These are phyloP conservation scores for Vulpes lagopus DNA, from an alignment of 2,113 vertebrate genomes.

Conservation along the genomic window DNA sequence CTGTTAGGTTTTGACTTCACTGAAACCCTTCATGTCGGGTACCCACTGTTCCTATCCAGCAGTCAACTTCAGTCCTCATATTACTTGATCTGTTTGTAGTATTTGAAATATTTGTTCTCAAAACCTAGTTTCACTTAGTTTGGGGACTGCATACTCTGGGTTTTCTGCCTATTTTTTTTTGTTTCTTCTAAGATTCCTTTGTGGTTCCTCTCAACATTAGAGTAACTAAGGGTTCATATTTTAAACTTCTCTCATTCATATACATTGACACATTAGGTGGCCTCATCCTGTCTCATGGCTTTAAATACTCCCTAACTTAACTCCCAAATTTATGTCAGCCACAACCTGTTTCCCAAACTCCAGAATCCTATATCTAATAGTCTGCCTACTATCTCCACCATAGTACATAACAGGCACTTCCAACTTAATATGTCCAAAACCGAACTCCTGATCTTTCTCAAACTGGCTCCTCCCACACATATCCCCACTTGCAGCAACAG, in stretches of 20 bases:
- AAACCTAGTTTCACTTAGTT: not conserved
- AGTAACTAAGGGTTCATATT: not conserved
- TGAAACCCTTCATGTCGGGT: not conserved
- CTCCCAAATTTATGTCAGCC: not conserved
- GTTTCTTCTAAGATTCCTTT: not conserved
- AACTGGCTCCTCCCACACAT: not conserved
- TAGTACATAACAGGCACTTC: not conserved
- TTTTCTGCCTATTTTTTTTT: not conserved
- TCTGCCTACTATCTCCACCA: not conserved
- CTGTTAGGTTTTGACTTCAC: not conserved
- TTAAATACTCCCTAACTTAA: constrained; percentile 1
- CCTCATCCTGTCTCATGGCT: not conserved
- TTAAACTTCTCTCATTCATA: constrained; percentile 20
- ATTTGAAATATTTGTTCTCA: constrained; percentile 1
- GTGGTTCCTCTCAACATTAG: not conserved
- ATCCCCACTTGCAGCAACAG: not conserved
- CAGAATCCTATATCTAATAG: not conserved
- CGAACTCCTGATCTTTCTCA: not conserved
- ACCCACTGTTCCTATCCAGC: not conserved
- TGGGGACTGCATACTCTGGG: not conserved
- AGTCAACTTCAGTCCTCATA: not conserved
- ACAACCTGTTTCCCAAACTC: not conserved
- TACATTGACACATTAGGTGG: not conserved
- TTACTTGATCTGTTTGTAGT: not conserved
- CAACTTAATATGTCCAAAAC: not conserved